These are phyloP conservation scores for Holotrichia oblita DNA, from an alignment of 1,140 invertebrate genomes.

Conservation along the genomic window DNA sequence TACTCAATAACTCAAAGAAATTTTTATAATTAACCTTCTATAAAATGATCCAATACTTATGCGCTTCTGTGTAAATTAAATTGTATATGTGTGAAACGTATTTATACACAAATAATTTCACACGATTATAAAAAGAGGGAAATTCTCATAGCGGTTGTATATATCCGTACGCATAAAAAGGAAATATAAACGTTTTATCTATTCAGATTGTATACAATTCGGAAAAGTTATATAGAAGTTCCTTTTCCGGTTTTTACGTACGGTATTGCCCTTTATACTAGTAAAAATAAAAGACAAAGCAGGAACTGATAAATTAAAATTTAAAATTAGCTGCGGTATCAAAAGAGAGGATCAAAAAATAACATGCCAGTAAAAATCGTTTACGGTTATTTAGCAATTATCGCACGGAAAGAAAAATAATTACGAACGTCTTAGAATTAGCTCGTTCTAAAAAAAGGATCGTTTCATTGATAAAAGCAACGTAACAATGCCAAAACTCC, in stretches of 20 bases:
- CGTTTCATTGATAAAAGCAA: no score
- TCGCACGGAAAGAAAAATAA: neutral
- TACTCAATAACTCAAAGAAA: no score
- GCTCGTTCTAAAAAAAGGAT: no score
- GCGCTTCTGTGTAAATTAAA: no score
- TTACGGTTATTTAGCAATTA: neutral
- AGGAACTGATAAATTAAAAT: slow-evolving; percentile 18
- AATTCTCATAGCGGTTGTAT: neutral
- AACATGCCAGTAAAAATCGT: neutral
- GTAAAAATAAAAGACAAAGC: neutral
- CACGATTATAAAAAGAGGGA: neutral
- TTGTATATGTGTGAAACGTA: neutral
- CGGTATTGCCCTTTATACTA: no score
- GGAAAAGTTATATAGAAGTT: neutral
- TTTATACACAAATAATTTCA: neutral
- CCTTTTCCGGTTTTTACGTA: neutral
- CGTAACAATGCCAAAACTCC: no score
- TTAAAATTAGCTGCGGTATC: neutral
- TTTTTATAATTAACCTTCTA: no score
- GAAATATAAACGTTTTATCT: slow-evolving; percentile 12
- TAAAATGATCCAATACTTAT: no score
- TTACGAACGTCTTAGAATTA: no score
- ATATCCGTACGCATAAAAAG: neutral
- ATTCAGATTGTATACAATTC: neutral
- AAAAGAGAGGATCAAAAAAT: neutral